These are phyloP conservation scores for Acrossocheilus fasciatus DNA, from an alignment of 2,797 vertebrate species.

Conservation along the genomic window DNA sequence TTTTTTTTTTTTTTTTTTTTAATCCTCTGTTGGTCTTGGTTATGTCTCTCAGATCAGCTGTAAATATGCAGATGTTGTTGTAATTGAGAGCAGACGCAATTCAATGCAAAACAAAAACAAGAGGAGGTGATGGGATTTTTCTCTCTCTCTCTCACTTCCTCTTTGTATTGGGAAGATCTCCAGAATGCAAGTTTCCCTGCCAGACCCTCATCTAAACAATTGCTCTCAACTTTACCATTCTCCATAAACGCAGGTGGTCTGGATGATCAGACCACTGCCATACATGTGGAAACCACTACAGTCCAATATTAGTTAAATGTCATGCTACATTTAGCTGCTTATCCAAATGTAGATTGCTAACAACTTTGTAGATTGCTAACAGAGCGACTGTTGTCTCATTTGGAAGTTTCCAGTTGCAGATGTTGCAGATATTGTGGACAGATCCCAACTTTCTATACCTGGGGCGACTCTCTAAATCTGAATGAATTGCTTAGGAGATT, in stretches of 20 bases:
- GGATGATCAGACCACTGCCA: conserved; percentile 63
- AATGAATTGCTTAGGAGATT: conserved; percentile 61
- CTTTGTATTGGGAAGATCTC: conserved; percentile 61
- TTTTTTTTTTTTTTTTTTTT: too few relatives aligned
- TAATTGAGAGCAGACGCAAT: conserved; percentile 42
- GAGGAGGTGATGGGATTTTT: conserved; percentile 58
- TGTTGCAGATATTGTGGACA: conserved; percentile 62
- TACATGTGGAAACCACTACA: conserved; percentile 64
- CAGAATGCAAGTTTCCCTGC: conserved; percentile 64
- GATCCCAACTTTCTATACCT: conserved; percentile 44
- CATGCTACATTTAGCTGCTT: conserved; percentile 56
- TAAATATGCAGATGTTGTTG: conserved; percentile 9
- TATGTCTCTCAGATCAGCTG: conserved; percentile 7
- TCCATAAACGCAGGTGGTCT: conserved; percentile 71
- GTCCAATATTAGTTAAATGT: conserved; percentile 63
- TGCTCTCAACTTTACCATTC: conserved; percentile 69
- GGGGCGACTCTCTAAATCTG: conserved; percentile 53
- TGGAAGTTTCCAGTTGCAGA: conserved; percentile 55
- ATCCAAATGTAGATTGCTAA: conserved; percentile 65
- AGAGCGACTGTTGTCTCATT: conserved; percentile 53
- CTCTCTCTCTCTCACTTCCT: conserved; percentile 40
- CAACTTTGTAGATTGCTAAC: conserved; percentile 52
- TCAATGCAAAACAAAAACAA: conserved; percentile 48
- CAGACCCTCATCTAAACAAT: conserved; percentile 74
- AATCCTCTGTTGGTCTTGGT: neutral